These are phyloP conservation scores for Margarornis squamiger DNA, from an alignment of 2,797 vertebrate genomes.

Conservation along the genomic window DNA sequence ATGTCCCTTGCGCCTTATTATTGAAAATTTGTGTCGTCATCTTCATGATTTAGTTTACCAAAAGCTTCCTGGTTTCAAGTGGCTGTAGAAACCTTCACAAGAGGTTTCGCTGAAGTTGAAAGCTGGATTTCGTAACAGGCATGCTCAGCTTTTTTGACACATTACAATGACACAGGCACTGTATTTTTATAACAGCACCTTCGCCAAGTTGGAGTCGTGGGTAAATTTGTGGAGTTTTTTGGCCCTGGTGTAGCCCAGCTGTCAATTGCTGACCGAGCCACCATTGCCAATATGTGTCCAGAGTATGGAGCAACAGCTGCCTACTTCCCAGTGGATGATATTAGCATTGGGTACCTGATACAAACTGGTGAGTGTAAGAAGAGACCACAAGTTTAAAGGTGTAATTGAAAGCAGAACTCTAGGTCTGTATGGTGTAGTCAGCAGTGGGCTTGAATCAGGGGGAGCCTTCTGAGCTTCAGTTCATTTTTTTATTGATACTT, in stretches of 20 bases:
- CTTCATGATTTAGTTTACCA: neutral
- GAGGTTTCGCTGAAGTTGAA: neutral
- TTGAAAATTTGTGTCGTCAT: neutral
- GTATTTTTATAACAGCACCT: constrained; percentile 74
- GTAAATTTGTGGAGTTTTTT: constrained; percentile 98
- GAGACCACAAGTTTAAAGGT: neutral
- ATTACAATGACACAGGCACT: neutral
- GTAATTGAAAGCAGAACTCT: neutral
- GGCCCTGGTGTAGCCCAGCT: constrained; percentile 92
- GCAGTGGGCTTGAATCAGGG: neutral
- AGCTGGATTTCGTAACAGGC: neutral
- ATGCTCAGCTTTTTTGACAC: neutral
- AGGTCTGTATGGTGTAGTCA: neutral
- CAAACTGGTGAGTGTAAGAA: constrained; percentile 86
- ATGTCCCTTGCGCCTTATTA: neutral
- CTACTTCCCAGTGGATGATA: constrained; percentile 92
- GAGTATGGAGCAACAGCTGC: constrained; percentile 96
- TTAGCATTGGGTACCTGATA: constrained; percentile 89
- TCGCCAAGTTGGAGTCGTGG: constrained; percentile 93
- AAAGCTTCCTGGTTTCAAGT: neutral
- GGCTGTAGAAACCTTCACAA: neutral
- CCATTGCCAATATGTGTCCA: constrained; percentile 98
- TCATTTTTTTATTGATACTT: neutral
- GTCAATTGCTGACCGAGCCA: constrained; percentile 96
- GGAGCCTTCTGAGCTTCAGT: neutral